Percentiles rank a stretch among this genome's conserved stretches.
Evolutionary conservation across 2,888 invertebrate genomes (phyloP).

Genomic region (Andrena marginata): DNA sequence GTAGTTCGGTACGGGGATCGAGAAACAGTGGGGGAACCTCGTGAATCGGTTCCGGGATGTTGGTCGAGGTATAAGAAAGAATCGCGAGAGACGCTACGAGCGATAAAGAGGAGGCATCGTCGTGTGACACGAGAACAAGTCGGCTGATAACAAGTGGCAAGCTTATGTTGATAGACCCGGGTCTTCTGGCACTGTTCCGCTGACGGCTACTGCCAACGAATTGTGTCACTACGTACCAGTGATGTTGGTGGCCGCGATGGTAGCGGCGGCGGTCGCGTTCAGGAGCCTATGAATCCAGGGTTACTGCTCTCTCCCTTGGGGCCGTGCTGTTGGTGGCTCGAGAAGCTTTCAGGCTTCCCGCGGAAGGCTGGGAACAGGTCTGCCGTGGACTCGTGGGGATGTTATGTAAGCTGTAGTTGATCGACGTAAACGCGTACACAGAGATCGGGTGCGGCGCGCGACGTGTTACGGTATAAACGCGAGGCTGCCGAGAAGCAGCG

Average conservation of each 20-base stretch:
- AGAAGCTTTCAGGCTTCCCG: slow-evolving; percentile 72
- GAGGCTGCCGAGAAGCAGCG: slow-evolving; percentile 18
- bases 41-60: neutral
- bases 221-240: slow-evolving; percentile 28
- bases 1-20: neutral
- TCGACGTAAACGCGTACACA: slow-evolving; percentile 42
- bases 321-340: slow-evolving; percentile 23
- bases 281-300: slow-evolving; percentile 49
- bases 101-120: slow-evolving; percentile 51
- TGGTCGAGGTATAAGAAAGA: slow-evolving; percentile 5
- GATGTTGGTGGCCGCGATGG: slow-evolving; percentile 24
- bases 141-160: slow-evolving; percentile 52
- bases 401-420: slow-evolving; percentile 70
- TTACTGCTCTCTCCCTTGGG: slow-evolving; percentile 64
- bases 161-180: slow-evolving; percentile 30
- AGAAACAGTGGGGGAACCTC: neutral
- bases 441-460: slow-evolving; percentile 14
- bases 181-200: slow-evolving; percentile 24
- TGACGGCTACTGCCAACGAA: slow-evolving; percentile 11
- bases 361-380: slow-evolving; percentile 68
- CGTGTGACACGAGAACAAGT: slow-evolving; percentile 48
- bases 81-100: slow-evolving; percentile 9
- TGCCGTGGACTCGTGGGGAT: slow-evolving; percentile 66
- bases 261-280: slow-evolving; percentile 21
- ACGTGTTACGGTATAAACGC: slow-evolving; percentile 8